A percentile compares a stretch with the other conserved stretches of the same genome.
Conservation (phyloP, 2,113 vertebrate species). For the Corythoichthys haematopterus region DNA sequence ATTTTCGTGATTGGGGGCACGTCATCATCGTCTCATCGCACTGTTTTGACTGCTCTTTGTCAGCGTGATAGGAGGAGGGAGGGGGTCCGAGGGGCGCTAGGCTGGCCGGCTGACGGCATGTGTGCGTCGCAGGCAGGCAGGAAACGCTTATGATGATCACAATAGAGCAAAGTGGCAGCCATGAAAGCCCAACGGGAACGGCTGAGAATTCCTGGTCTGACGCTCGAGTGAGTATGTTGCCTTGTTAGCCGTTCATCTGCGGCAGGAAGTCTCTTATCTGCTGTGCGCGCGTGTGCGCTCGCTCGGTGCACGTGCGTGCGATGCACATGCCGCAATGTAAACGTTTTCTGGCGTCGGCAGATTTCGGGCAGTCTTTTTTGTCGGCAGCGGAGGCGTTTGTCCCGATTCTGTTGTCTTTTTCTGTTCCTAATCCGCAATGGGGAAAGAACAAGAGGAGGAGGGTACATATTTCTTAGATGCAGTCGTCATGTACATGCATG, state of each 20-base stretch:
- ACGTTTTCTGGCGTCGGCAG: neutral
- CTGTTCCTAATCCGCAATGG: neutral
- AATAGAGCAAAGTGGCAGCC: slow-evolving; percentile 85
- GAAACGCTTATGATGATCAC: slow-evolving; percentile 87
- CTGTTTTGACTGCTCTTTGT: slow-evolving; percentile 42
- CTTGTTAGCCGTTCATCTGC: slow-evolving; percentile 68
- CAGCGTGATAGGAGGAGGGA: neutral
- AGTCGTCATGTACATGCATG: neutral
- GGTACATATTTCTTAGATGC: neutral
- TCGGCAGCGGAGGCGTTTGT: neutral
- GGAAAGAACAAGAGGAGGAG: neutral
- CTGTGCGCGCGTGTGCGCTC: slow-evolving; percentile 14
- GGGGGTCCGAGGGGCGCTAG: neutral
- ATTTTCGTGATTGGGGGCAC: slow-evolving; percentile 24
- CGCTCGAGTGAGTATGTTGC: slow-evolving; percentile 95
- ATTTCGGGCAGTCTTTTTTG: neutral
- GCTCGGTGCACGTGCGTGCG: slow-evolving; percentile 36
- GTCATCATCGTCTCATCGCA: slow-evolving; percentile 67
- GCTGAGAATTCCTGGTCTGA: slow-evolving; percentile 98
- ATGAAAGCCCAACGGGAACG: slow-evolving; percentile 99
- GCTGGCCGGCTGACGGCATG: slow-evolving; percentile 51
- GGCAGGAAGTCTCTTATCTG: slow-evolving; percentile 69
- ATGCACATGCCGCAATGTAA: slow-evolving; percentile 8
- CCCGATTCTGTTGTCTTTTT: neutral
- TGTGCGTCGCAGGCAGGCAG: slow-evolving; percentile 67